Conservation (phyloP, 2,888 invertebrate genomes). For the Terebella lapidaria region DNA sequence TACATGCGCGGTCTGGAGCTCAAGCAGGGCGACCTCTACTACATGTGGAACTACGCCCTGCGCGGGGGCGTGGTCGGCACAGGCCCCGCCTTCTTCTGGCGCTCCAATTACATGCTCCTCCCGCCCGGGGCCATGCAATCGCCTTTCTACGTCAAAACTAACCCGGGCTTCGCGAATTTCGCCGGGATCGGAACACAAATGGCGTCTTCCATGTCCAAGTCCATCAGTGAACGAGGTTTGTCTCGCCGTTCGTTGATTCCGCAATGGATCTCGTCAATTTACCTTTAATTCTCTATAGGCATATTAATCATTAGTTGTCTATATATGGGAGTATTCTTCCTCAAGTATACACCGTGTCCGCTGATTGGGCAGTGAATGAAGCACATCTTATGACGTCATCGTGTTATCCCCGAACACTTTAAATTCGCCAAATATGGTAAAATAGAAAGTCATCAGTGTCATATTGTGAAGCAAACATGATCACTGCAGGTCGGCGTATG, state of each 20-base stretch:
- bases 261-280: too few species aligned
- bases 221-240: slow-evolving; percentile 39
- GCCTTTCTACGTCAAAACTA: slow-evolving; percentile 37
- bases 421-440: too few species aligned
- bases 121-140: slow-evolving; percentile 43
- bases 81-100: slow-evolving; percentile 9
- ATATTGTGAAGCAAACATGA: too few species aligned
- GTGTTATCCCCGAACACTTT: too few species aligned
- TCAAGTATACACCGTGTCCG: too few species aligned
- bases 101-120: slow-evolving; percentile 41
- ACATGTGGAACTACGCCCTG: slow-evolving; percentile 6
- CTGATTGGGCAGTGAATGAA: too few species aligned
- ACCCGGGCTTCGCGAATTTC: slow-evolving; percentile 39
- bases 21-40: background rate
- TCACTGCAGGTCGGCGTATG: slow-evolving; percentile 4
- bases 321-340: too few species aligned
- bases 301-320: too few species aligned
- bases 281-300: too few species aligned
- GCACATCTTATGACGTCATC: too few species aligned
- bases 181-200: slow-evolving; percentile 39
- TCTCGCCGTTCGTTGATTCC: too few species aligned
- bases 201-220: slow-evolving; percentile 33
- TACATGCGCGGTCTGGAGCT: slow-evolving; percentile 30
- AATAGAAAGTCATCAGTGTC: too few species aligned
- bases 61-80: background rate